Evolutionary conservation across 53 echinoderm and acorn worm genomes (phyloP).

Genomic region (Stichopus horrens): DNA sequence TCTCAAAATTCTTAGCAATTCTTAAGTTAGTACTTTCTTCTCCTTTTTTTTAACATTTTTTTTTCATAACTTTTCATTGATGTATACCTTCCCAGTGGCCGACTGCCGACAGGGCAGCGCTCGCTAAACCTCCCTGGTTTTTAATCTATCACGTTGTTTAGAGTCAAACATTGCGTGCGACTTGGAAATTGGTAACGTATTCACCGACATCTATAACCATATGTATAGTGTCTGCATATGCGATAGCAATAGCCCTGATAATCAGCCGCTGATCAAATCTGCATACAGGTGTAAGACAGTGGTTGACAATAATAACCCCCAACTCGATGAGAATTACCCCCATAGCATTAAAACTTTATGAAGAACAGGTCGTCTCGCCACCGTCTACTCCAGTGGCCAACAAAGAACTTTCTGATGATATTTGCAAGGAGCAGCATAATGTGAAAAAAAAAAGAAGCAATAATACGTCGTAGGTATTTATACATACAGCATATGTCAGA

Average conservation of each 20-base stretch:
- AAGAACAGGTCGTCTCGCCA: conserved; percentile 23
- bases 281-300: conserved; percentile 44
- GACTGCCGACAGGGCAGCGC: conserved; percentile 28
- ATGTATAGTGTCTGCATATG: background rate
- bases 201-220: background rate
- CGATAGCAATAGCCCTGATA: background rate
- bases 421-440: background rate
- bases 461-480: conserved; percentile 16
- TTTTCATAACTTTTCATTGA: no score
- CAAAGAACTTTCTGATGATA: conserved; percentile 27
- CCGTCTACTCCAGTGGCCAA: conserved; percentile 2
- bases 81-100: no score
- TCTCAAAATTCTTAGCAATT: no score
- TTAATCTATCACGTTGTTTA: background rate
- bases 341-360: conserved; percentile 47
- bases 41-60: no score
- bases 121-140: conserved; percentile 9
- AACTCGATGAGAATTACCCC: conserved; percentile 35
- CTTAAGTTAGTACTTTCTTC: no score
- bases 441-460: background rate
- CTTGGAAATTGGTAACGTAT: background rate
- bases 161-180: background rate
- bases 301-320: conserved; percentile 12
- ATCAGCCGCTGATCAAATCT: conserved; percentile 1
- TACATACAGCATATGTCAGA: background rate